Evolutionary conservation across 1,140 invertebrate genomes (phyloP).

Genomic region (Papilio machaon): DNA sequence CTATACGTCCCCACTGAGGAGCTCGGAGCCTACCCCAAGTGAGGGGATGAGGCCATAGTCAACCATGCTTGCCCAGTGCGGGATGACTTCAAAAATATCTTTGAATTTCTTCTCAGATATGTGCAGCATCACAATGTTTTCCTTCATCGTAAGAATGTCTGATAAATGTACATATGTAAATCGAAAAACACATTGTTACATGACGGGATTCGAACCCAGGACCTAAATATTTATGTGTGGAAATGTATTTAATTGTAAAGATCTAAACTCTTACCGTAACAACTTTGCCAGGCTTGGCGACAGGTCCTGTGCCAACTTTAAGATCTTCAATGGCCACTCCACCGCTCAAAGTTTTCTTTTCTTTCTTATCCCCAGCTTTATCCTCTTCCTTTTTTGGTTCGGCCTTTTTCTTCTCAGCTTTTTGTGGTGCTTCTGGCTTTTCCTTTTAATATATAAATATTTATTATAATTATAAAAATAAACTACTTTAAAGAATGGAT

Average conservation of each 20-base stretch:
- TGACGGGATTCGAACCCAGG: no score
- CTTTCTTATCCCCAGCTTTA: constrained; percentile 66
- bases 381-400: constrained; percentile 74
- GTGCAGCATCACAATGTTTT: no score
- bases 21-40: no score
- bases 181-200: no score
- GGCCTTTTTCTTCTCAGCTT: constrained; percentile 80
- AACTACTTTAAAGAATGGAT: not conserved
- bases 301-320: constrained; percentile 87
- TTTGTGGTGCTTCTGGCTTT: constrained; percentile 68
- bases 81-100: no score
- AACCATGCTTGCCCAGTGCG: no score
- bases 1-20: no score
- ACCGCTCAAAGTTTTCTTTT: constrained; percentile 86
- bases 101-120: no score
- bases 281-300: constrained; percentile 90
- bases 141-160: no score
- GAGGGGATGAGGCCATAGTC: no score
- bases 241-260: no score
- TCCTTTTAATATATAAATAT: constrained; percentile 57
- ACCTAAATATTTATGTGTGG: not conserved
- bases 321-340: constrained; percentile 91
- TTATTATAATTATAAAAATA: constrained; percentile 11
- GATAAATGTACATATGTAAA: no score
- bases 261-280: constrained; percentile 82